Base-by-base conservation (phyloP, 1,140 invertebrate species). In the Tetraneura akinire region DNA sequence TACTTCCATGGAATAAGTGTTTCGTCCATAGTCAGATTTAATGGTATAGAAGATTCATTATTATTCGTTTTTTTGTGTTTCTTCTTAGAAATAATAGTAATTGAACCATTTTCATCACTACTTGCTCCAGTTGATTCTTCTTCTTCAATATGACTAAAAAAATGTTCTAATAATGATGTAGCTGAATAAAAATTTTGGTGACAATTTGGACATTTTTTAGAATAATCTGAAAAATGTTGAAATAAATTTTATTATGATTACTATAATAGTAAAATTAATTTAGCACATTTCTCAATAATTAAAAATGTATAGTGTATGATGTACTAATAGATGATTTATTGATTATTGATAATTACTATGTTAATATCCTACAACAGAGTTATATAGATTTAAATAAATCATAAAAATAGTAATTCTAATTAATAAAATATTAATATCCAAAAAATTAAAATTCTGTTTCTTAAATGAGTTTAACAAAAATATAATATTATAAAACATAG, bases 1-100 rank as follows among this genome's bases (percentile, higher is more conserved):
- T 83, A 84, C 49, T 83, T 84, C 42, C 84, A 81, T 26, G 85
- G 84, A 82, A 83, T 83, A 51, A 84, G 81, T 11, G 85, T 83
- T 26, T 82, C 83, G 37, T 57, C 26, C 14, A 49, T 60, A 49
- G 55, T 80, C 21, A 60, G 60, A 47, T 78, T 78, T 26, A 78
- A 78, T 21, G 37, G 74, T 8, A 21, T 45, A 32, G 74, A 60
- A 42, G 53, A 57, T 47, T 10, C 53, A 45, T 62, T 18, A 23
- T 60, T 47, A 16, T n/a, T 60, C 3, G 32, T 45, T 62, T 47
- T 18, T 37, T 45, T 21, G 29, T 0, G 11, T 42, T 57, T 42
- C 10, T 78, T 78, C 4, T 14, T 45, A 18, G n/a, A 26, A 29
- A 60, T 4, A 11, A 11, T 45, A 26, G n/a, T 18, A 29, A 60